phyloP scores from a whole-genome alignment of 2,797 vertebrate genomes.

The Chelmon rostratus region DNA sequence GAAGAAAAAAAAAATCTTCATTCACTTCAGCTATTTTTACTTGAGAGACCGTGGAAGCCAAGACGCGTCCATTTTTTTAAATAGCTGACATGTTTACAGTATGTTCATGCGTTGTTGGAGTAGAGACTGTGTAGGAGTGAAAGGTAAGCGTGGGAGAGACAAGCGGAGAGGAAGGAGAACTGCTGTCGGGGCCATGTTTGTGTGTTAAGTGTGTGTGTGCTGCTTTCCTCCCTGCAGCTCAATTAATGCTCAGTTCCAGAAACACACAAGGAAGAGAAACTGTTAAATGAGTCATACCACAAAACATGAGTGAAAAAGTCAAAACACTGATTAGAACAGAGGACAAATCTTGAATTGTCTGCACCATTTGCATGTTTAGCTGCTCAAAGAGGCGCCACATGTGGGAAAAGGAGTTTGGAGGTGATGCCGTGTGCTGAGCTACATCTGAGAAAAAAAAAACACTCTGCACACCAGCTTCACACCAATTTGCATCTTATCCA shows the following conservation, averaged over 20 bases:
- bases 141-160: conserved; percentile 65
- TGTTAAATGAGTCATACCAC: conserved; percentile 15
- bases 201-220: conserved; percentile 11
- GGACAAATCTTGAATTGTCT: neutral
- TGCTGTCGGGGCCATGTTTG: conserved; percentile 42
- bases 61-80: conserved; percentile 7
- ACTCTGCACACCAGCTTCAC: conserved; percentile 13
- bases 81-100: conserved; percentile 54
- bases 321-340: conserved; percentile 23
- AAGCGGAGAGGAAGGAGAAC: conserved; percentile 48
- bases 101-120: conserved; percentile 42
- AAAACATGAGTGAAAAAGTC: conserved; percentile 1
- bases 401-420: conserved; percentile 5
- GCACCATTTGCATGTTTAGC: conserved; percentile 5
- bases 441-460: neutral
- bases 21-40: conserved; percentile 21
- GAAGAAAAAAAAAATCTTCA: neutral
- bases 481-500: conserved; percentile 49
- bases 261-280: conserved; percentile 1
- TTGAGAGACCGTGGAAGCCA: neutral
- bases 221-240: conserved; percentile 20
- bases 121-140: conserved; percentile 58
- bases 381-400: neutral
- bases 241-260: conserved; percentile 50
- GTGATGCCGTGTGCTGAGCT: conserved; percentile 6